Base-by-base conservation (phyloP, 2,797 vertebrate genomes). In the Gymnoscopelus braueri region DNA sequence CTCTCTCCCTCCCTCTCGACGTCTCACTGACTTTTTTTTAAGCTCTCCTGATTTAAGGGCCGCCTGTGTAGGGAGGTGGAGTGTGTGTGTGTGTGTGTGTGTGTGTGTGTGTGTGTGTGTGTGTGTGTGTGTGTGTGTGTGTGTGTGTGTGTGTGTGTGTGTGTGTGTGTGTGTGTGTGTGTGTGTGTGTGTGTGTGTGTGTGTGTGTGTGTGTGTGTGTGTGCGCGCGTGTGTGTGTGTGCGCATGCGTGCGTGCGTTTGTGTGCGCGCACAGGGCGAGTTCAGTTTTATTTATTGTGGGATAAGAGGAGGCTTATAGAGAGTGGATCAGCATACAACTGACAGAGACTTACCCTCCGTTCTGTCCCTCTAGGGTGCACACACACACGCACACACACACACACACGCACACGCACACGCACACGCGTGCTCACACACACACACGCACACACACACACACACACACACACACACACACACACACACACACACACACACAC, bases 31-130 rank as follows among this genome's bases (percentile, higher is more conserved):
- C 39, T 11, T n/a, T 35, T 51, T 47, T 44, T 39, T 44, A 76
- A 79, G 67, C 29, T 59, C 24, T 62, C 12, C 61, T 72, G 76
- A 72, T 76, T 79, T 72, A 75, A 73, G 69, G 60, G 50, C 61
- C 67, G 58, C 49, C 67, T 3, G 11, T 23, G 73, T 63, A 62
- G 55, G 23, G 65, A 59, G 47, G 65, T 68, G 59, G 70, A 67
- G 59, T 48, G n/a, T 48, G 19, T 19, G 59, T 32, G 59, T 19
- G 24, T 19, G 12, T 32, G 39, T 48, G 44, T 48, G n/a, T 48
- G 19, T 19, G 59, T 32, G 59, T 19, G 24, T 19, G 12, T 32
- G 39, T 48, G 44, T 48, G n/a, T 48, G 19, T 47, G 59, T 32
- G 59, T 19, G 24, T 19, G 12, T 32, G 39, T 48, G 44, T 48